These are phyloP conservation scores for Natator depressus DNA, from an alignment of 2,113 vertebrate species.

Conservation along the genomic window DNA sequence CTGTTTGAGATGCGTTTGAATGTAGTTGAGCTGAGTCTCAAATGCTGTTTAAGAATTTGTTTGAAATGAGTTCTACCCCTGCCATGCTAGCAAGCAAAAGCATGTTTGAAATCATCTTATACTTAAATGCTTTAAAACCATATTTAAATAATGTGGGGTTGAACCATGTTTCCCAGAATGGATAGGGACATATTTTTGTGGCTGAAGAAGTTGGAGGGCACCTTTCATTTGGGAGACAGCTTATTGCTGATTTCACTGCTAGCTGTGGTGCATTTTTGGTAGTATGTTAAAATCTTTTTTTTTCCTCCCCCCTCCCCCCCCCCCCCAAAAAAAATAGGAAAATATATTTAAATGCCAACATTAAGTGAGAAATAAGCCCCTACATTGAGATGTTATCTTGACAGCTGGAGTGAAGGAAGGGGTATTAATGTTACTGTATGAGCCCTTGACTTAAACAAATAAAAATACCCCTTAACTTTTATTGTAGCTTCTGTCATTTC, in stretches of 20 bases:
- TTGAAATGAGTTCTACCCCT: neutral
- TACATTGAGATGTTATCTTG: neutral
- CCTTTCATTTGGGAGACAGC: neutral
- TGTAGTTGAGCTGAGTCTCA: neutral
- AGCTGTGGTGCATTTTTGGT: neutral
- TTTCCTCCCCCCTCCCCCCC: neutral
- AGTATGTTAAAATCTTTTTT: rapidly evolving
- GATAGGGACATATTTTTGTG: neutral
- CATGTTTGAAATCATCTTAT: neutral
- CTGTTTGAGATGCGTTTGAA: neutral
- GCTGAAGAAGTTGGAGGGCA: neutral
- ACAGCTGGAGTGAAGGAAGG: neutral
- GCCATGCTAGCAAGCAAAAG: neutral
- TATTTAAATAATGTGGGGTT: neutral
- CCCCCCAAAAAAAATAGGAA: neutral
- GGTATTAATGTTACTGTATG: neutral
- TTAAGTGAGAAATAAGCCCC: neutral
- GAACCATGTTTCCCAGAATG: neutral
- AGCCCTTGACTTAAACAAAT: neutral
- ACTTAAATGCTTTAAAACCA: neutral
- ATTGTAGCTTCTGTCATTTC: neutral
- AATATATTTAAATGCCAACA: neutral
- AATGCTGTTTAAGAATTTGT: neutral
- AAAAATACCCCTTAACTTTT: neutral
- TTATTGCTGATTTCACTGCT: neutral